These are phyloP conservation scores for Brachypodius melanocephalos DNA, from an alignment of 2,113 vertebrate species.

Conservation along the genomic window DNA sequence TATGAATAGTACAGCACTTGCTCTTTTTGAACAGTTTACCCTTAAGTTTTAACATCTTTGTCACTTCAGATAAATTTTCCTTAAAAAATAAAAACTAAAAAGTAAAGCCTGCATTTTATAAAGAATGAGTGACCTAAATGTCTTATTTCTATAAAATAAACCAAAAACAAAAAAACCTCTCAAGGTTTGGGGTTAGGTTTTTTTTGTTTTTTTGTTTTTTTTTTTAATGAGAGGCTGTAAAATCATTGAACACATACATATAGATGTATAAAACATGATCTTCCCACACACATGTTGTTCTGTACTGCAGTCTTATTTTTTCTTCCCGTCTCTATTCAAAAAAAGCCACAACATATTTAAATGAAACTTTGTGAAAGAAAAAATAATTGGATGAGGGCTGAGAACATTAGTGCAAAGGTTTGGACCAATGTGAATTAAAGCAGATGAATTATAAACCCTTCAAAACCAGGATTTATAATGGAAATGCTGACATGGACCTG, in stretches of 20 bases:
- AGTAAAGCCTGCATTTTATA: not conserved
- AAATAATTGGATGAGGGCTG: not conserved
- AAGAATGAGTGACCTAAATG: not conserved
- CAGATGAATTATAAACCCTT: slow-evolving; percentile 50
- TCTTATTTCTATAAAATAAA: not conserved
- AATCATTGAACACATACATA: not conserved
- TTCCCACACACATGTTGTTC: not conserved
- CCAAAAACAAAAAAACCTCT: not conserved
- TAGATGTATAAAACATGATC: not conserved
- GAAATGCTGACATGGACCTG: slow-evolving; percentile 25
- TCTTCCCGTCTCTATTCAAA: not conserved
- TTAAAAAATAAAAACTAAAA: not conserved
- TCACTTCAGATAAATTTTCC: not conserved
- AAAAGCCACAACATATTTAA: slow-evolving; percentile 27
- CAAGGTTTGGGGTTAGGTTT: not conserved
- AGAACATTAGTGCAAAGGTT: slow-evolving; percentile 22
- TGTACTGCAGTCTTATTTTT: not conserved
- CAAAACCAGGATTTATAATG: slow-evolving; percentile 31
- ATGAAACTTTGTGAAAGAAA: slow-evolving; percentile 37
- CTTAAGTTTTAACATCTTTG: slow-evolving; percentile 3
- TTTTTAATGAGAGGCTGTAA: not conserved
- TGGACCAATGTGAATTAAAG: slow-evolving; percentile 38
- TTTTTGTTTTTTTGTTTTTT: too few species aligned
- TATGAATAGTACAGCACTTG: not conserved
- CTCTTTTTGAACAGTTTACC: not conserved